phyloP scores from a whole-genome alignment of 2,888 invertebrate species.

The Rhogogaster chlorosoma region DNA sequence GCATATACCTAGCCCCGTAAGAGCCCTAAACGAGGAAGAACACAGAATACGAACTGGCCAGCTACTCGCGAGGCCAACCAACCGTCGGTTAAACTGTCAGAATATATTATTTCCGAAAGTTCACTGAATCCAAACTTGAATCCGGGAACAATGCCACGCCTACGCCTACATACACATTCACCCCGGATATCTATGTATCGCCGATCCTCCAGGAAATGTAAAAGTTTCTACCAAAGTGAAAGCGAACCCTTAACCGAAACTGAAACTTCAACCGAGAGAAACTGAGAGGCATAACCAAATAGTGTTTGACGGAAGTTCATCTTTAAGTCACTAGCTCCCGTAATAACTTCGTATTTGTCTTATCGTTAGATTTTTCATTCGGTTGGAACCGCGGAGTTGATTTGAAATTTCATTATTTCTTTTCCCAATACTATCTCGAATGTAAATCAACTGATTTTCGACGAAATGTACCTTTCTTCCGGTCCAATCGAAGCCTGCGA shows the following conservation, averaged over 20 bases:
- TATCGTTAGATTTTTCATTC: not conserved
- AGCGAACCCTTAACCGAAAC: constrained; percentile 9
- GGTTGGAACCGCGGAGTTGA: not conserved
- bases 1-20: constrained; percentile 1
- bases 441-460: not conserved
- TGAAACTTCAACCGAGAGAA: not conserved
- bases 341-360: not conserved
- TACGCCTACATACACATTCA: not conserved
- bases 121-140: constrained; percentile 19
- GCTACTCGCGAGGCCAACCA: constrained; percentile 1
- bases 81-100: constrained; percentile 28
- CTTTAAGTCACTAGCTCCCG: not conserved
- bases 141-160: constrained; percentile 1
- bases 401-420: not conserved
- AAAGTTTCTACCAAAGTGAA: not conserved
- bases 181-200: not conserved
- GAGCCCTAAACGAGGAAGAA: constrained; percentile 31
- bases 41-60: constrained; percentile 17
- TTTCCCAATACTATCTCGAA: not conserved
- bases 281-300: not conserved
- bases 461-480: not conserved
- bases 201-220: not conserved
- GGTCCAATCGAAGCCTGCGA: not conserved
- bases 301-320: constrained; percentile 11
- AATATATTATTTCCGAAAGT: constrained; percentile 40